A percentile compares a stretch with the other conserved stretches of the same genome.
phyloP scores from a whole-genome alignment of 37 sponge, comb jelly and placozoan genomes.

The Corticium candelabrum region DNA sequence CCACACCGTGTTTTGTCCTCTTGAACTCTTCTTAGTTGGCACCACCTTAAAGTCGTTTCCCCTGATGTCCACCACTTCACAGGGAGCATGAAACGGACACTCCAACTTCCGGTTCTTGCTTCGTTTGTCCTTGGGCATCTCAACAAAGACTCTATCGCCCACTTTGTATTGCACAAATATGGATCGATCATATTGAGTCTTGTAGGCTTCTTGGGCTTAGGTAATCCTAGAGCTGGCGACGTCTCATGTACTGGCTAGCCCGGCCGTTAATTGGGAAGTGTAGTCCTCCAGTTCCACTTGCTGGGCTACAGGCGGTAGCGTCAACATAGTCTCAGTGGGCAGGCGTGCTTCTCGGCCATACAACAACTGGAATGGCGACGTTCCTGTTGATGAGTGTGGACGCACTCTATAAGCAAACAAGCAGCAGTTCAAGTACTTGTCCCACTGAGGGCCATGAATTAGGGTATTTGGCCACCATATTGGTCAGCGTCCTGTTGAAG shows the following conservation, averaged over 20 bases:
- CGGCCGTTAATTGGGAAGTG: background rate
- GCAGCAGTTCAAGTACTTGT: constrained; percentile 17
- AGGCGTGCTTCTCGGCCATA: constrained; percentile 38
- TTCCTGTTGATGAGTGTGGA: constrained; percentile 24
- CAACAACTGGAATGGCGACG: constrained; percentile 35
- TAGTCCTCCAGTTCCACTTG: constrained; percentile 29
- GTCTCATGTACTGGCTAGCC: constrained; percentile 26
- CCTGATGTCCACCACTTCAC: background rate
- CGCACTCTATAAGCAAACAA: constrained; percentile 29
- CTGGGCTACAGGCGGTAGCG: constrained; percentile 2
- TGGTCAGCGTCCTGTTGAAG: too few species aligned
- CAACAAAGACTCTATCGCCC: constrained; percentile 26
- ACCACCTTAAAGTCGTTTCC: constrained; percentile 28
- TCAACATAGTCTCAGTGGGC: constrained; percentile 13
- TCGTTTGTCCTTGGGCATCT: constrained; percentile 15
- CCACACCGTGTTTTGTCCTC: background rate
- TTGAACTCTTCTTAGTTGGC: too few species aligned
- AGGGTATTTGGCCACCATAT: too few species aligned
- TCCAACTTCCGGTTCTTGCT: constrained; percentile 21
- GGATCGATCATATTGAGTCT: constrained; percentile 21
- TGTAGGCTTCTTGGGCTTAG: constrained; percentile 25
- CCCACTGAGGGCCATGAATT: constrained; percentile 31
- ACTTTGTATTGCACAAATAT: background rate
- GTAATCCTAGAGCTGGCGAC: constrained; percentile 11
- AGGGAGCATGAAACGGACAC: constrained; percentile 27